Evolutionary conservation across 2,797 vertebrate genomes (phyloP).

Genomic region (Acanthornis magna): DNA sequence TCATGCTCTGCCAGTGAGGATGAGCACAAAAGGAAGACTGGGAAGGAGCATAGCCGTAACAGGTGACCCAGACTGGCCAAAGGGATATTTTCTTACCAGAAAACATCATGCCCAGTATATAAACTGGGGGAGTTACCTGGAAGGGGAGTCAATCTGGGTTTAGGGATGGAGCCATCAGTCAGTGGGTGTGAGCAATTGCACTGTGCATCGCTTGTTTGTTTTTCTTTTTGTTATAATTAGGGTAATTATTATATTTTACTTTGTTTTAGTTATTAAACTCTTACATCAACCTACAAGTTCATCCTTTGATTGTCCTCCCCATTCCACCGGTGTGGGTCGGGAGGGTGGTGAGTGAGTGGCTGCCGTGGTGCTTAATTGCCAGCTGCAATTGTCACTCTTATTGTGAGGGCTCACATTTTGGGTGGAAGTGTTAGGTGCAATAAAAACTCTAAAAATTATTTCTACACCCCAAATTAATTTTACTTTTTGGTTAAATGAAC

Average conservation of each 20-base stretch:
- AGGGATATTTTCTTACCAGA: not conserved
- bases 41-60: not conserved
- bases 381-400: not conserved
- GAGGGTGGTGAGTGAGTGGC: not conserved
- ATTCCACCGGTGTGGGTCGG: accelerated
- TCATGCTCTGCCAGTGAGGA: not conserved
- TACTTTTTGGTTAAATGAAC: not conserved
- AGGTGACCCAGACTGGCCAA: accelerated
- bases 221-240: not conserved
- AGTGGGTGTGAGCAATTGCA: not conserved
- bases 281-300: not conserved
- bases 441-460: not conserved
- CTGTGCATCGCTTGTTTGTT: not conserved
- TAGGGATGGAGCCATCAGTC: accelerated
- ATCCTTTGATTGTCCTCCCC: not conserved
- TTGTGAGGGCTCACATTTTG: not conserved
- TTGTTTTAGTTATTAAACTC: not conserved
- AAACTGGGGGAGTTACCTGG: not conserved
- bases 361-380: not conserved
- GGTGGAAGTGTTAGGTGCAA: not conserved
- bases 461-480: not conserved
- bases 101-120: not conserved
- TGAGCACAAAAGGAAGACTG: not conserved
- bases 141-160: not conserved
- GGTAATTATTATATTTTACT: not conserved